Evolutionary conservation across 2,113 vertebrate genomes (phyloP), one percentile per base, ranked within the genome.

Genomic region (Clarias batrachus): DNA sequence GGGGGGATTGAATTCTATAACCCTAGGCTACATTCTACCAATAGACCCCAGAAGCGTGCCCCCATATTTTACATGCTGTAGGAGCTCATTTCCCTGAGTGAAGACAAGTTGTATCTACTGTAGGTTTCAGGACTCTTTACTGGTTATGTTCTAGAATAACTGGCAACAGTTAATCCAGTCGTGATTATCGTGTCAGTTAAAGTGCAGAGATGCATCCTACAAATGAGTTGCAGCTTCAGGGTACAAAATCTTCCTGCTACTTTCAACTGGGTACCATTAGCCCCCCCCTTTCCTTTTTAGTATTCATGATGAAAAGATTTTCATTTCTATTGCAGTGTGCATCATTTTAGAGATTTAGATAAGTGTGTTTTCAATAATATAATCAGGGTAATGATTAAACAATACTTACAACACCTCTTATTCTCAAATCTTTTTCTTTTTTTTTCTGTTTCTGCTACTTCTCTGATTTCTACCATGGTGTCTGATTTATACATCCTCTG

Each of bases 341-440:
- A 86, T 84, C 84, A 63, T 88, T 86, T 90, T 76, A 84, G 30
- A 65, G n/a, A 76, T 68, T 80, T n/a, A 11, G 27, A 56, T 65
- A 11, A 71, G 66, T 27, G 23, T 48, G 6, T 33, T 25, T 81
- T 57, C 63, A 66, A 19, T 37, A 70, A 70, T 63, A 21, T 79
- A 37, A 77, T 66, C 9, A 11, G 9, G 66, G 11, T 76, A 76
- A 74, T 57, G 41, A 21, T 74, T 85, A 33, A 70, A 25, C 48
- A 70, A 3, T 62, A 17, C 25, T 30, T 59, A 37, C 5, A 37
- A 41, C 78, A 78, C 13, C 33, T 60, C 11, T 87, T 27, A 86
- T 71, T 37, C 14, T 63, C 63, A 80, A 41, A 54, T 63, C 66
- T 59, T 84, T 37, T 8, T n/a, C n/a, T 48, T 17, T 7, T 17